Percentiles rank a stretch among this genome's conserved stretches.
These are phyloP conservation scores for Aphodius granarius DNA, from an alignment of 2,888 invertebrate species.

Conservation along the genomic window DNA sequence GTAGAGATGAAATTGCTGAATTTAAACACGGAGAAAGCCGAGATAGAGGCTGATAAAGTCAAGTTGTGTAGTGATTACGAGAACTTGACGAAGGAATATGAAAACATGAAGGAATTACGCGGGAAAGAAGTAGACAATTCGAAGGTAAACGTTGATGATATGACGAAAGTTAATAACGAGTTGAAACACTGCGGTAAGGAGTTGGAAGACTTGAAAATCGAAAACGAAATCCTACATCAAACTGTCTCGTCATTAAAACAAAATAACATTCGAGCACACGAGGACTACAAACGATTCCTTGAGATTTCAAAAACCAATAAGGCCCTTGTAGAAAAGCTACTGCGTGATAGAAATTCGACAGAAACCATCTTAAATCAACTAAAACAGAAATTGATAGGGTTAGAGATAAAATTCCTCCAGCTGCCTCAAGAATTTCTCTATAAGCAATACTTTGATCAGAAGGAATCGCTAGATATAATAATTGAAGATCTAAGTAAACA, in stretches of 20 bases:
- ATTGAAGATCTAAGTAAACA: conserved; percentile 41
- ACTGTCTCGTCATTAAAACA: conserved; percentile 34
- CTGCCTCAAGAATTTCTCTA: conserved; percentile 31
- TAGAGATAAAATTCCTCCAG: conserved; percentile 33
- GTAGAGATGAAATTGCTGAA: conserved; percentile 38
- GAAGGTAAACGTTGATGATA: conserved; percentile 19
- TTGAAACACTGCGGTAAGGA: conserved; percentile 6
- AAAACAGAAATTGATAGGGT: conserved; percentile 28
- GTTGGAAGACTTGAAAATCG: conserved; percentile 29
- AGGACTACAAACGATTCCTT: conserved; percentile 33
- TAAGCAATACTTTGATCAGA: conserved; percentile 37
- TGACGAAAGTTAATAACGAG: neutral
- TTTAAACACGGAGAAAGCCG: conserved; percentile 39
- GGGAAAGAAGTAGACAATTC: conserved; percentile 35
- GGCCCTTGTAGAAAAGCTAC: conserved; percentile 29
- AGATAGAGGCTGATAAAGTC: conserved; percentile 27
- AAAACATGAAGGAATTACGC: conserved; percentile 39
- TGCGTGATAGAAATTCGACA: conserved; percentile 18
- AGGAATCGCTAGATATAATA: conserved; percentile 37
- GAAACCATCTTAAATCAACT: conserved; percentile 24
- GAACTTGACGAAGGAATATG: conserved; percentile 46
- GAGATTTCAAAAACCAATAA: conserved; percentile 28
- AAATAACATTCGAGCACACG: conserved; percentile 30
- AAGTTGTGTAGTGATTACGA: conserved; percentile 40
- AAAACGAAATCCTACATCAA: conserved; percentile 31